Evolutionary conservation across 2,113 vertebrate genomes (phyloP).

Genomic region (Plecturocebus donacophilus): DNA sequence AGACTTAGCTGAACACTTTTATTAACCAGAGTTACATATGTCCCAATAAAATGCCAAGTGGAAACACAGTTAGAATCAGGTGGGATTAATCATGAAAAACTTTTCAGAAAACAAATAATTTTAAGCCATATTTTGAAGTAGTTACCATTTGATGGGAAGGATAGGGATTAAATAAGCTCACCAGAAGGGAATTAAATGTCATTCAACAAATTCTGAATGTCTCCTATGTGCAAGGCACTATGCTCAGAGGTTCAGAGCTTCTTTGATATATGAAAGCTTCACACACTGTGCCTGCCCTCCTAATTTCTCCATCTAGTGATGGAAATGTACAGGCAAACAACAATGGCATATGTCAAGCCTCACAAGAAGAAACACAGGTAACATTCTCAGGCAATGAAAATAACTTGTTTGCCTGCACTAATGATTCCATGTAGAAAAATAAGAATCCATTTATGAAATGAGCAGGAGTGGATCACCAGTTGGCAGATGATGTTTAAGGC

Average conservation of each 20-base stretch:
- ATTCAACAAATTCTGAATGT: conserved; percentile 5
- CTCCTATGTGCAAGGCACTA: neutral
- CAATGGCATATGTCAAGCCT: neutral
- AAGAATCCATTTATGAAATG: neutral
- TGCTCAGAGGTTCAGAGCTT: neutral
- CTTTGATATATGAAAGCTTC: neutral
- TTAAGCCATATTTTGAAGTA: conserved; percentile 41
- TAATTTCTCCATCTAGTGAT: neutral
- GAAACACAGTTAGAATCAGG: neutral
- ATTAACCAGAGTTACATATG: neutral
- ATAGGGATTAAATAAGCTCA: neutral
- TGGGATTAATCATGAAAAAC: neutral
- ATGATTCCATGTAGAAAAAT: conserved; percentile 1
- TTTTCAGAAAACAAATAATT: neutral
- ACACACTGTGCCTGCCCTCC: neutral
- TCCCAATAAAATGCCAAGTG: neutral
- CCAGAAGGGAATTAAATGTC: neutral
- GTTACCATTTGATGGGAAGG: neutral
- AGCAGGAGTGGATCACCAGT: neutral
- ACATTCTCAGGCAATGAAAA: neutral
- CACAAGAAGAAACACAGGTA: neutral
- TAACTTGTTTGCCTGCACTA: neutral
- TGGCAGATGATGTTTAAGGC: conserved; percentile 1
- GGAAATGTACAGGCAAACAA: neutral
- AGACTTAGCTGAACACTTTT: neutral